Evolutionary conservation across 1,140 invertebrate species (phyloP), one percentile per base, ranked within the genome.

Genomic region (Zaprionus capensis): DNA sequence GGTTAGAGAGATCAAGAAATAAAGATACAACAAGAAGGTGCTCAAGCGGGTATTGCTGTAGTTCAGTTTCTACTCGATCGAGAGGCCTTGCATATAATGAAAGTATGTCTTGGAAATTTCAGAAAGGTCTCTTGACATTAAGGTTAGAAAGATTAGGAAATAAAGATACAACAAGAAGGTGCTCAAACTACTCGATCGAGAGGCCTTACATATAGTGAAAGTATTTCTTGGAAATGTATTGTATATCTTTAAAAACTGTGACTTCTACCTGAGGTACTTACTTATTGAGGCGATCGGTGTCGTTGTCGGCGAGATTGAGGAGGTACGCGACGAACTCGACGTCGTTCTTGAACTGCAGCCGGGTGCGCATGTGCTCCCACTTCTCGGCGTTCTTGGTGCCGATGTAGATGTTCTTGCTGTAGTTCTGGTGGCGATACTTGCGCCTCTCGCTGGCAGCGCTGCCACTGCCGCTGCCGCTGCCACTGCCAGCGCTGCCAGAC

Each of bases 271-370:
- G 20, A n/a, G 36, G 3, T 81, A 92, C 92, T 93, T 73, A 93
- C 90, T 92, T 93, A 68, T 92, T 91, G 17, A 92, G 77, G 28
- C 92, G 81, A 80, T 92, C 91, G 61, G 85, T 91, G 51, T 93
- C 91, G 69, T 93, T 93, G 44, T 93, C 88, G 24, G 93, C 93
- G 56, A 93, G 79, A 76, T 93, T 93, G 12, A 94, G 78, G n/a
- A 94, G 78, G 70, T 93, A 93, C 22, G 90, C 92, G 0, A 93
- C 92, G 79, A 94, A 94, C 72, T 93, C 93, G 44, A 93, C 93
- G 61, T 94, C 93, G 61, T 92, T 93, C 67, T 92, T 93, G 74
- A 93, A 93, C 53, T 92, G 81, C 22, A 93, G 78, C 5, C 88
- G 78, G 38, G 81, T 92, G 67, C 92, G 91, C 72, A 93, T 90